These are phyloP conservation scores for Etheostoma cragini DNA, from an alignment of 2,113 vertebrate species.

Conservation along the genomic window DNA sequence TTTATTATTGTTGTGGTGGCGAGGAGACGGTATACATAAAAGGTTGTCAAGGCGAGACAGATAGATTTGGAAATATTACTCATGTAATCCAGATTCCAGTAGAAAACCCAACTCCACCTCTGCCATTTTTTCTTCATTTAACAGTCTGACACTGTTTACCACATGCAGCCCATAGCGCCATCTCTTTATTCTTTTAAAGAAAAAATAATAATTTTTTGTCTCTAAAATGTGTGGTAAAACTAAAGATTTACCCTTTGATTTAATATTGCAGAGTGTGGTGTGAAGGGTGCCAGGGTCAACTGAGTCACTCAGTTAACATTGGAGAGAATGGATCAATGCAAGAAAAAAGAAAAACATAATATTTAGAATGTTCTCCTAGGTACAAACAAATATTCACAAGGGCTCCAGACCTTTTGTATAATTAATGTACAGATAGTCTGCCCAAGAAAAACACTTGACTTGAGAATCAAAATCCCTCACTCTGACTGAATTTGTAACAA, in stretches of 20 bases:
- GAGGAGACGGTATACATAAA: constrained; percentile 52
- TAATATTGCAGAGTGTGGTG: constrained; percentile 11
- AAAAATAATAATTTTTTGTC: too few species aligned
- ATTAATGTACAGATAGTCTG: too few species aligned
- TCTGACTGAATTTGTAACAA: not conserved
- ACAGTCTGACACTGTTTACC: constrained; percentile 50
- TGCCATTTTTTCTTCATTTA: constrained; percentile 33
- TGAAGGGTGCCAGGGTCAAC: constrained; percentile 33
- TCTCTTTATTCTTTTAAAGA: not conserved
- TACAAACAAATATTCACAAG: not conserved
- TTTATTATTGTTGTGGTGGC: constrained; percentile 67
- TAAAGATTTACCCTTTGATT: constrained; percentile 35
- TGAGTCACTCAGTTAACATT: constrained; percentile 29
- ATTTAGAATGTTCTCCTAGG: not conserved
- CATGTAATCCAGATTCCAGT: constrained; percentile 61
- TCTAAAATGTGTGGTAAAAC: constrained; percentile 31
- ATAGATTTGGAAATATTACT: constrained; percentile 72
- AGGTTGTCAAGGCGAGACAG: constrained; percentile 56
- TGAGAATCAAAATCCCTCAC: not conserved
- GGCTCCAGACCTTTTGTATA: not conserved
- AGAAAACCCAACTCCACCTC: constrained; percentile 42
- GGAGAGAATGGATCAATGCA: constrained; percentile 10
- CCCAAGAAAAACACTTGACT: not conserved
- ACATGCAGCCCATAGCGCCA: constrained; percentile 28
- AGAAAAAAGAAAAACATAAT: not conserved